Percentiles rank a stretch among this genome's conserved stretches.
phyloP scores from a whole-genome alignment of 2,797 vertebrate species.

The Limosa lapponica region DNA sequence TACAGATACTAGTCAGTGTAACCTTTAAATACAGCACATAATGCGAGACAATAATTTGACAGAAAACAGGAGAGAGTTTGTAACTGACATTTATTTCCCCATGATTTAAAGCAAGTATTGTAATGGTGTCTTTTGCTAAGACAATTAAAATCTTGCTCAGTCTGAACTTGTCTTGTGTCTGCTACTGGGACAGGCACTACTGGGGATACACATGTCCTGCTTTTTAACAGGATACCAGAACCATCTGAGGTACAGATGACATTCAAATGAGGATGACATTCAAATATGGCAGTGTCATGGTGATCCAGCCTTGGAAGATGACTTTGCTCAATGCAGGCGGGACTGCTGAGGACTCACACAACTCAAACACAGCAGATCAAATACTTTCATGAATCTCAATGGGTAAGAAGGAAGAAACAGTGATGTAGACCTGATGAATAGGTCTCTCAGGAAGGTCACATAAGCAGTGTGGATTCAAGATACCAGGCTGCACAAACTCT shows the following conservation, averaged over 20 bases:
- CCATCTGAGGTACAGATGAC: not conserved
- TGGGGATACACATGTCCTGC: not conserved
- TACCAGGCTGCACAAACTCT: not conserved
- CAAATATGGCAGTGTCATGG: not conserved
- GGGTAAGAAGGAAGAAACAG: not conserved
- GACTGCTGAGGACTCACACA: not conserved
- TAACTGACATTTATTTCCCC: not conserved
- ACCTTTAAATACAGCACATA: not conserved
- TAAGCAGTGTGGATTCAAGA: not conserved
- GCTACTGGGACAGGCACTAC: not conserved
- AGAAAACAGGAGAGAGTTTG: not conserved
- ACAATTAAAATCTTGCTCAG: not conserved
- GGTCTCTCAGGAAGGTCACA: not conserved
- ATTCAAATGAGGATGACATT: not conserved
- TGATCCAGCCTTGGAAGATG: not conserved
- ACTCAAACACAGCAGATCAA: not conserved
- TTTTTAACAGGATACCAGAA: not conserved
- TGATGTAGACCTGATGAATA: not conserved
- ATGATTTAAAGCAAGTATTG: not conserved
- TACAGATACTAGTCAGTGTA: not conserved
- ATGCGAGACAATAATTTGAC: not conserved
- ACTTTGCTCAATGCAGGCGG: fast-evolving
- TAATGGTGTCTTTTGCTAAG: not conserved
- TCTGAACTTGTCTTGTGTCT: not conserved
- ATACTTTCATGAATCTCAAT: not conserved